phyloP scores from a whole-genome alignment of 2,797 vertebrate genomes.

The Megaceryle alcyon region DNA sequence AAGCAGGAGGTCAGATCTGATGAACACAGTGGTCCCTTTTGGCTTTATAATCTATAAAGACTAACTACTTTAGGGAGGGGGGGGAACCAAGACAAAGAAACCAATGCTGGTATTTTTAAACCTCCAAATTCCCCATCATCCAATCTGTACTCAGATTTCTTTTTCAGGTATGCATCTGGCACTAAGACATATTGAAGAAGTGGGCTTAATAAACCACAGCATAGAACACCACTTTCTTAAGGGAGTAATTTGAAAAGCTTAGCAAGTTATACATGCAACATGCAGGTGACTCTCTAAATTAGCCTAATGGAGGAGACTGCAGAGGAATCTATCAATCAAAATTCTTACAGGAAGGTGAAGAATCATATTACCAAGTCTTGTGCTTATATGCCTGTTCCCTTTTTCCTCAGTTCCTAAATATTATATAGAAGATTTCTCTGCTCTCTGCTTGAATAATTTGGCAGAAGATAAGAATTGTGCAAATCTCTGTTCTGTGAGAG shows the following conservation, averaged over 20 bases:
- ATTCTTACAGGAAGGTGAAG: conserved; percentile 1
- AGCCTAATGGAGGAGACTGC: conserved; percentile 37
- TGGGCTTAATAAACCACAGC: neutral
- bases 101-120: neutral
- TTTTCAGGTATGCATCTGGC: neutral
- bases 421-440: conserved; percentile 16
- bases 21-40: conserved; percentile 32
- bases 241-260: conserved; percentile 41
- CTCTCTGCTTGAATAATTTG: conserved; percentile 15
- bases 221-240: conserved; percentile 15
- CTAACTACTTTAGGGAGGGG: neutral
- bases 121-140: neutral
- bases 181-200: neutral
- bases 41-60: conserved; percentile 59
- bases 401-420: conserved; percentile 18
- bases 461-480: conserved; percentile 37
- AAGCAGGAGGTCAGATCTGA: conserved; percentile 66
- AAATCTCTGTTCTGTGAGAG: conserved; percentile 51
- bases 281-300: conserved; percentile 42
- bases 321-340: conserved; percentile 23
- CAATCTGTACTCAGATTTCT: conserved; percentile 6
- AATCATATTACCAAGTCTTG: neutral
- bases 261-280: conserved; percentile 25
- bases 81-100: neutral
- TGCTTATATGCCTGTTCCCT: neutral